Base-by-base conservation (phyloP, 2,888 invertebrate genomes). In the Drosophila dives region DNA sequence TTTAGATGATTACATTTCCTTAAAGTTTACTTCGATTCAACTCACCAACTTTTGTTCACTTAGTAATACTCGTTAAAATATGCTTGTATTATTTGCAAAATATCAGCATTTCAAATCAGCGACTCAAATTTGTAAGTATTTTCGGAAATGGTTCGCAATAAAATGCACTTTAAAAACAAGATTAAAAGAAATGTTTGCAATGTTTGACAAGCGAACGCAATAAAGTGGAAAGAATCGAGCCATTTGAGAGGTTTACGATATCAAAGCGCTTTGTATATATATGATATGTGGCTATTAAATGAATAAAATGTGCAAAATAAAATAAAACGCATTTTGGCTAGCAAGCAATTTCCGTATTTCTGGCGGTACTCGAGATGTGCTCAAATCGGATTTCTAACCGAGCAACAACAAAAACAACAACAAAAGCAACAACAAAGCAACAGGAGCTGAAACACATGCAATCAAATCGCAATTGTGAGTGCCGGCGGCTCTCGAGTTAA, bases 401-500 rank as follows among this genome's bases (percentile, higher is more conserved):
- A 61, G 26, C 54, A 20, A 10, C 33, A 32, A 17, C 51, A 40
- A 32, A 2, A 49, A 2, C 10, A 50, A 5, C 8, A 32, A 17
- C 12, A 51, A 20, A 15, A 23, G 12, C 29, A 45, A 49, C 29
- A 29, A 29, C 29, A 29, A 15, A 38, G 54, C 20, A 75, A 29
- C 40, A 40, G 50, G 42, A 36, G 45, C 55, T 38, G 55, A 29
- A 80, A 88, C 45, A 15, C 45, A 83, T 69, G 84, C 84, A 89
- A 89, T 89, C 79, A 86, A 84, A 83, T 78, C 82, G 87, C 85
- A 75, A 89, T 45, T 45, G 20, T 45, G 45, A 45, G 89, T 83
- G 83, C 81, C 78, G 75, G 72, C 84, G 83, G 79, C 81, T 73
- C 86, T 86, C 53, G 81, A 86, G 86, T 90, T 86, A 86, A 86